Evolutionary conservation across 2,113 vertebrate genomes (phyloP).

Genomic region (Motacilla alba): DNA sequence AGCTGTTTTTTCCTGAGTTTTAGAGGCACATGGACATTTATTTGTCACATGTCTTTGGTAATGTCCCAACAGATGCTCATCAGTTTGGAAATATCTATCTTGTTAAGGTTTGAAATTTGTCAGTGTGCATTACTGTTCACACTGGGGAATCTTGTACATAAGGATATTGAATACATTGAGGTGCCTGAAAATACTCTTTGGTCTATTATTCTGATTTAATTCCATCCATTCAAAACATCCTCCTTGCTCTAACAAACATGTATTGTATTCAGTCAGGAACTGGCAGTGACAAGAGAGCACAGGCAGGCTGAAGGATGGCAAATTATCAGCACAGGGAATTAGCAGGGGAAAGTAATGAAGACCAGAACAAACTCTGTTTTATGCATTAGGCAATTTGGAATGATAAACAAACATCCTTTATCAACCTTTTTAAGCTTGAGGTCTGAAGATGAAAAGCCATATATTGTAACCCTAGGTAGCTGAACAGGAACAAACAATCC

Average conservation of each 20-base stretch:
- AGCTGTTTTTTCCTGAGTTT: background rate
- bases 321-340: background rate
- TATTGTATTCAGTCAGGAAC: background rate
- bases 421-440: background rate
- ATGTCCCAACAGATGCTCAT: background rate
- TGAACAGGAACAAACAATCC: background rate
- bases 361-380: background rate
- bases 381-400: background rate
- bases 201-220: background rate
- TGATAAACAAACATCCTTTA: background rate
- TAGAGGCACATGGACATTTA: background rate
- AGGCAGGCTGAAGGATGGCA: background rate
- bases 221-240: background rate
- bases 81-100: background rate
- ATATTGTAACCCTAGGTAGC: background rate
- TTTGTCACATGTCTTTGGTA: background rate
- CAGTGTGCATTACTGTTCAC: background rate
- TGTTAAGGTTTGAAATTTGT: background rate
- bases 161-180: background rate
- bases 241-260: background rate
- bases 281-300: background rate
- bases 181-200: background rate
- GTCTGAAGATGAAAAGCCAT: background rate
- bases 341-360: background rate
- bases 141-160: background rate